These are phyloP conservation scores for Embidobia sp. DNA, from an alignment of 2,888 invertebrate genomes.

Conservation along the genomic window DNA sequence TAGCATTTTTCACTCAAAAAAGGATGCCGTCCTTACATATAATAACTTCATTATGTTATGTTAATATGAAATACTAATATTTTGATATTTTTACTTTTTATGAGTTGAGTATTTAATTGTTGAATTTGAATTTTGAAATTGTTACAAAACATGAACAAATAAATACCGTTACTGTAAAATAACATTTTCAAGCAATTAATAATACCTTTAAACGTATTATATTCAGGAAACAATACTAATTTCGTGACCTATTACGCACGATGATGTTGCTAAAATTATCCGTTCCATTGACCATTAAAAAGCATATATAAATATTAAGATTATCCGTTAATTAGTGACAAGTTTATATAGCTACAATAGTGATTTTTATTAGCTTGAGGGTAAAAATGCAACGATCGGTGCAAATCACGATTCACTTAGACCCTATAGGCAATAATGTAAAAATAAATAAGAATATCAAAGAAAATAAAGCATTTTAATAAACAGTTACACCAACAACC, in stretches of 20 bases:
- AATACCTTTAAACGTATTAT: slow-evolving; percentile 52
- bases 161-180: slow-evolving; percentile 14
- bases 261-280: slow-evolving; percentile 73
- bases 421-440: slow-evolving; percentile 40
- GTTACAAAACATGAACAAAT: no score
- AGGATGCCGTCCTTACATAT: no score
- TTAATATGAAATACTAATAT: no score
- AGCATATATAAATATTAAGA: slow-evolving; percentile 66
- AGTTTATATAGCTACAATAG: slow-evolving; percentile 65
- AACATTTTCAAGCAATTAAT: slow-evolving; percentile 36
- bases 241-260: slow-evolving; percentile 33
- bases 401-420: slow-evolving; percentile 56
- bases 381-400: slow-evolving; percentile 69
- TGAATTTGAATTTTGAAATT: no score
- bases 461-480: slow-evolving; percentile 15
- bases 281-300: slow-evolving; percentile 73
- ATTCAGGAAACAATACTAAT: slow-evolving; percentile 44
- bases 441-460: slow-evolving; percentile 17
- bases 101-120: no score
- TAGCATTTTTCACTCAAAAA: no score
- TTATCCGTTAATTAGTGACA: slow-evolving; percentile 74
- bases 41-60: no score
- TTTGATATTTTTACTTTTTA: no score
- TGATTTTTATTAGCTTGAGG: slow-evolving; percentile 72
- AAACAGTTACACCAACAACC: slow-evolving; percentile 12